Evolutionary conservation across 2,888 invertebrate species (phyloP).

Genomic region (Lypha dubia): DNA sequence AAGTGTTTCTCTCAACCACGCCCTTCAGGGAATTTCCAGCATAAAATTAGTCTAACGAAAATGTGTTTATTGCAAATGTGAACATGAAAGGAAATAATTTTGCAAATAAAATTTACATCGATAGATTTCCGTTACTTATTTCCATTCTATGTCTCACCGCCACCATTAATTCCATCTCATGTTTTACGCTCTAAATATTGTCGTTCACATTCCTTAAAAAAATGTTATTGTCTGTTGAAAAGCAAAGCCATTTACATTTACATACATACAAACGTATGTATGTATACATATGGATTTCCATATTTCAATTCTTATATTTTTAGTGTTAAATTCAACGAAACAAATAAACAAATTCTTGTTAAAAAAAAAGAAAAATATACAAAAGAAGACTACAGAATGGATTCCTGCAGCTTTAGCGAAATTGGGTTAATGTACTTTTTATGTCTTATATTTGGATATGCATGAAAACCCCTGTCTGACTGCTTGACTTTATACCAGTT

Average conservation of each 20-base stretch:
- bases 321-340: not conserved
- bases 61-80: not conserved
- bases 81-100: slow-evolving; percentile 26
- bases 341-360: not conserved
- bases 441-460: slow-evolving; percentile 20
- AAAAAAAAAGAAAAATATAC: not conserved
- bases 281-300: not conserved
- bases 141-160: not conserved
- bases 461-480: not conserved
- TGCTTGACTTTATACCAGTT: not conserved
- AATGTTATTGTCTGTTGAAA: slow-evolving; percentile 2
- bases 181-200: not conserved
- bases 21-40: too few species aligned
- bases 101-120: slow-evolving; percentile 6
- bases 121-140: slow-evolving; percentile 24
- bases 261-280: not conserved
- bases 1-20: too few species aligned
- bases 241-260: not conserved
- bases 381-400: not conserved
- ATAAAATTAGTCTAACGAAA: not conserved
- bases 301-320: slow-evolving; percentile 23
- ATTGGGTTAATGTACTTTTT: slow-evolving; percentile 47
- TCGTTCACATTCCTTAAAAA: not conserved
- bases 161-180: not conserved
- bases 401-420: slow-evolving; percentile 5